A percentile compares a stretch with the other conserved stretches of the same genome.
Conservation (phyloP, 2,888 invertebrate genomes). For the Synergus japonicus region DNA sequence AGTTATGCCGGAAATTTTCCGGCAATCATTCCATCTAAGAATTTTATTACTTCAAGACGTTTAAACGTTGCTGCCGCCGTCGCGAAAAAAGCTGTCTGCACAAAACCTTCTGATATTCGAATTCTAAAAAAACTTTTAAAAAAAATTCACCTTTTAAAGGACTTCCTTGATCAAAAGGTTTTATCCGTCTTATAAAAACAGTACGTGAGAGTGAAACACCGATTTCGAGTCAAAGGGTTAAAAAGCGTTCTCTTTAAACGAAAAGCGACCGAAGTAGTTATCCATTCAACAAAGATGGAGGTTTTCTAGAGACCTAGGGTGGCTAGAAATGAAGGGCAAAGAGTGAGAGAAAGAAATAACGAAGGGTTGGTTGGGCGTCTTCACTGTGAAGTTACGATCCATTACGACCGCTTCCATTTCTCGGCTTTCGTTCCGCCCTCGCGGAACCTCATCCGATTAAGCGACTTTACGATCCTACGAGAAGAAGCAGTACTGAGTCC, state of each 20-base stretch:
- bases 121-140: neutral
- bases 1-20: no score
- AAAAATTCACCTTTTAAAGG: neutral
- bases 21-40: no score
- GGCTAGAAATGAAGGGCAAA: constrained; percentile 17
- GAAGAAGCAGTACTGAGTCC: constrained; percentile 19
- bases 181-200: no score
- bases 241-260: constrained; percentile 5
- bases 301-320: constrained; percentile 2
- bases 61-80: no score
- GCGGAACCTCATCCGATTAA: constrained; percentile 50
- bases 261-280: constrained; percentile 17
- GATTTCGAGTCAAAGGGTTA: constrained; percentile 25
- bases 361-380: constrained; percentile 10
- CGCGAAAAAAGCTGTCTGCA: neutral
- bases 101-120: neutral
- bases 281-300: constrained; percentile 17
- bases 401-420: constrained; percentile 47
- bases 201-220: no score
- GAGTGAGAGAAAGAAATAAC: constrained; percentile 28
- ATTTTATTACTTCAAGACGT: no score
- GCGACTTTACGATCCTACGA: constrained; percentile 46
- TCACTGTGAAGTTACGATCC: constrained; percentile 30
- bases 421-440: constrained; percentile 32
- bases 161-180: neutral